Conservation (phyloP, 30 jellyfish, hydroid and myxozoan species). For the Aurelia aurita region DNA sequence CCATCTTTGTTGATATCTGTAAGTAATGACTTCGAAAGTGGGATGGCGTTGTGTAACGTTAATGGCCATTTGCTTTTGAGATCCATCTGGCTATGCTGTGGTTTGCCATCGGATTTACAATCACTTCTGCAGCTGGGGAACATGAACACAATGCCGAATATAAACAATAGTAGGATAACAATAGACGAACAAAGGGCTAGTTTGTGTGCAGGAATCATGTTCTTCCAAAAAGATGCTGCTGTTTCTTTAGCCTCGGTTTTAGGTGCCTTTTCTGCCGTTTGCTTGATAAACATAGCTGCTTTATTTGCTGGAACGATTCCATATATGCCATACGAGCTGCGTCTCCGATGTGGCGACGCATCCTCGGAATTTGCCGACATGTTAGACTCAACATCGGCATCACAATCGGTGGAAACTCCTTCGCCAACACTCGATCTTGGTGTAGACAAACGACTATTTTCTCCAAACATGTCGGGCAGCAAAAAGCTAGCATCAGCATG, state of each 20-base stretch:
- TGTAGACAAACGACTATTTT: conserved; percentile 63
- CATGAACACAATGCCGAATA: conserved; percentile 20
- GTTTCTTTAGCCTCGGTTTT: conserved; percentile 8
- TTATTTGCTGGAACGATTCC: conserved; percentile 60
- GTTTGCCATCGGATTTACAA: neutral
- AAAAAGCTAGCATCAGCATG: conserved; percentile 50
- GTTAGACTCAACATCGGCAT: conserved; percentile 80
- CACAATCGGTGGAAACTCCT: conserved; percentile 77
- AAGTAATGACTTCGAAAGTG: conserved; percentile 30
- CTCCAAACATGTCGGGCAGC: conserved; percentile 52
- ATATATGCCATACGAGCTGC: conserved; percentile 62
- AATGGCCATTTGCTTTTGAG: conserved; percentile 58
- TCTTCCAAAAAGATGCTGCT: conserved; percentile 5
- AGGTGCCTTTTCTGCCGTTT: neutral
- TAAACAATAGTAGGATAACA: neutral
- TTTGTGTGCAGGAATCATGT: conserved; percentile 19
- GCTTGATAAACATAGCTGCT: neutral
- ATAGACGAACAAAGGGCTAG: conserved; percentile 6
- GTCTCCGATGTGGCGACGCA: conserved; percentile 57
- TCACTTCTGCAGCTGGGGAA: conserved; percentile 36
- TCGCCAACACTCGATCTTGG: conserved; percentile 82
- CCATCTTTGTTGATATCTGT: conserved; percentile 36
- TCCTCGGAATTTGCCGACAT: conserved; percentile 68
- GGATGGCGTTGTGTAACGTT: conserved; percentile 11
- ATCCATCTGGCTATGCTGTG: neutral